phyloP scores from a whole-genome alignment of 2,888 invertebrate species.

The Minunthozetes semirufus region DNA sequence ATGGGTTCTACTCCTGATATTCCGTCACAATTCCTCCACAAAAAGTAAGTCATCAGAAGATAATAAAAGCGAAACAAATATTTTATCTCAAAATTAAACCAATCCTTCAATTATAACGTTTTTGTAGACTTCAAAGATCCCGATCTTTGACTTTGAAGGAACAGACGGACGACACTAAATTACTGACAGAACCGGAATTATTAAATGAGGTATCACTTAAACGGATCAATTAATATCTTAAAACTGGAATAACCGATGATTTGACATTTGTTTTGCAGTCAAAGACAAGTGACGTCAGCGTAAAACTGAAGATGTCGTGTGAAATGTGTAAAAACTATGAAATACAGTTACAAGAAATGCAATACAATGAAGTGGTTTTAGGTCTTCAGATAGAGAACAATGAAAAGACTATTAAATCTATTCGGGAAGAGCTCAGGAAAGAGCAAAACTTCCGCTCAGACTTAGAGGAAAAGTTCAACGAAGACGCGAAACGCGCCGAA shows the following conservation, averaged over 20 bases:
- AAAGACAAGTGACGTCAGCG: background rate
- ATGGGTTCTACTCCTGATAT: slow-evolving; percentile 25
- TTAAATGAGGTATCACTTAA: background rate
- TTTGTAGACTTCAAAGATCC: slow-evolving; percentile 6
- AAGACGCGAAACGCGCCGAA: slow-evolving; percentile 65
- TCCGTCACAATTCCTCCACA: slow-evolving; percentile 11
- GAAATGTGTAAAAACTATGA: slow-evolving; percentile 84
- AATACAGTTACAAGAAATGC: slow-evolving; percentile 69
- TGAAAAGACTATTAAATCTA: slow-evolving; percentile 56
- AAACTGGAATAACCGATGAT: background rate
- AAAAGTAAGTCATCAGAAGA: background rate
- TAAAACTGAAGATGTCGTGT: slow-evolving; percentile 53
- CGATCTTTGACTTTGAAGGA: slow-evolving; percentile 11
- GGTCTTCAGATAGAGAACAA: slow-evolving; percentile 46
- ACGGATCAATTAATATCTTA: background rate
- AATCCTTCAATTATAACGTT: background rate
- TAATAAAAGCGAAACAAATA: background rate
- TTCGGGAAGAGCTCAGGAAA: slow-evolving; percentile 60
- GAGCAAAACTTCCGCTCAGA: slow-evolving; percentile 67
- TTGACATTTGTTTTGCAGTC: background rate
- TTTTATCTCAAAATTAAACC: background rate
- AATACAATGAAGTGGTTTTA: slow-evolving; percentile 52
- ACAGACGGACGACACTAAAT: background rate
- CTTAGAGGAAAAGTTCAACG: slow-evolving; percentile 70
- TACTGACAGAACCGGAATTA: background rate